Percentiles rank a stretch among this genome's conserved stretches.
Evolutionary conservation across 2,797 vertebrate species (phyloP).

Genomic region (Labroides dimidiatus): DNA sequence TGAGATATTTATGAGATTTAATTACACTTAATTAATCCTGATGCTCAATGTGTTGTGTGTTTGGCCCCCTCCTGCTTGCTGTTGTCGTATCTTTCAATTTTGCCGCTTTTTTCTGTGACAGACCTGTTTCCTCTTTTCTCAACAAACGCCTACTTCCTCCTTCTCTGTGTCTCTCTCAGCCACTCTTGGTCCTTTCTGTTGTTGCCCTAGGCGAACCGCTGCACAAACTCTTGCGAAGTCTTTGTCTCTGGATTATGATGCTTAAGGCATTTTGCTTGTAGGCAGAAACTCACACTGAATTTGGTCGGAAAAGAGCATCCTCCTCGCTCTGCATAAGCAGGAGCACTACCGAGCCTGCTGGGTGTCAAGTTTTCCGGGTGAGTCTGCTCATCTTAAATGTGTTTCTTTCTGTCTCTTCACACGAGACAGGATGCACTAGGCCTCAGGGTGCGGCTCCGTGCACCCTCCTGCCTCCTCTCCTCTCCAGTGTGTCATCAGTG

Average conservation of each 20-base stretch:
- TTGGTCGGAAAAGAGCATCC: conserved; percentile 11
- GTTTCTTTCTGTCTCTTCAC: conserved; percentile 20
- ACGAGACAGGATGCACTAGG: conserved; percentile 68
- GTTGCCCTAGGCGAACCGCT: conserved; percentile 41
- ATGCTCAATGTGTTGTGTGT: neutral
- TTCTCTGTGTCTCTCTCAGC: conserved; percentile 68
- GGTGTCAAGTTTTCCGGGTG: conserved; percentile 73
- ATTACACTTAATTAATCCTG: conserved; percentile 8
- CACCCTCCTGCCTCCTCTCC: conserved; percentile 45
- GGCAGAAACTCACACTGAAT: conserved; percentile 28
- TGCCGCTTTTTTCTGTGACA: conserved; percentile 69
- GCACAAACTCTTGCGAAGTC: conserved; percentile 50
- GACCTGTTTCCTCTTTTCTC: conserved; percentile 81
- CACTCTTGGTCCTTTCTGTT: conserved; percentile 44
- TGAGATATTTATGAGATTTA: conserved; percentile 22
- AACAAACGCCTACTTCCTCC: conserved; percentile 87
- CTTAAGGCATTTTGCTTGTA: conserved; percentile 31
- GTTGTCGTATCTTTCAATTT: conserved; percentile 67
- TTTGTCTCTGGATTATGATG: conserved; percentile 52
- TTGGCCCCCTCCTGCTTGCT: conserved; percentile 4
- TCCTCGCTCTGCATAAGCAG: conserved; percentile 12
- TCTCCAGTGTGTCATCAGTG: conserved; percentile 41
- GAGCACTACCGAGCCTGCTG: conserved; percentile 11
- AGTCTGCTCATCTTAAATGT: conserved; percentile 56
- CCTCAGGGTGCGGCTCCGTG: conserved; percentile 70